These are phyloP conservation scores for Sebastes jordani DNA, from an alignment of 2,797 vertebrate genomes.

Conservation along the genomic window DNA sequence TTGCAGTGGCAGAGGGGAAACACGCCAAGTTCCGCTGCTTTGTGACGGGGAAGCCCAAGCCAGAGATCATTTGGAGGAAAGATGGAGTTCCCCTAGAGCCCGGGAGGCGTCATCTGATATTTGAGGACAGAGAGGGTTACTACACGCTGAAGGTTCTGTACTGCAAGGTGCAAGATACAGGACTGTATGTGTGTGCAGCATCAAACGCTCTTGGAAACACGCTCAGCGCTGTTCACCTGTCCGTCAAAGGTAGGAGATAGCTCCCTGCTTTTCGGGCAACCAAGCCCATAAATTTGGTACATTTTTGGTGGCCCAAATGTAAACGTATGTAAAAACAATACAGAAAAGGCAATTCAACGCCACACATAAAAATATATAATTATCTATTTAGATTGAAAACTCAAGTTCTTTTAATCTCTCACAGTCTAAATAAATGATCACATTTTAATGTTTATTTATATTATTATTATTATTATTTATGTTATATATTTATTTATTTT, in stretches of 20 bases:
- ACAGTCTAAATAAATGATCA: too few species aligned
- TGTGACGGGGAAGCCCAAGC: constrained; percentile 95
- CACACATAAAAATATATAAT: too few species aligned
- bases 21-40: constrained; percentile 97
- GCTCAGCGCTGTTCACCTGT: constrained; percentile 91
- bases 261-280: background rate
- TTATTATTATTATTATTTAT: too few species aligned
- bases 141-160: constrained; percentile 97
- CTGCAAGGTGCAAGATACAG: constrained; percentile 90
- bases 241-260: constrained; percentile 89
- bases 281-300: too few species aligned
- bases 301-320: too few species aligned
- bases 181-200: constrained; percentile 92
- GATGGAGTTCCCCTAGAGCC: constrained; percentile 85
- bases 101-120: constrained; percentile 89
- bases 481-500: too few species aligned
- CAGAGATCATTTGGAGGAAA: constrained; percentile 95
- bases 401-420: too few species aligned
- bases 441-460: too few species aligned
- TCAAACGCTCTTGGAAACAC: constrained; percentile 95
- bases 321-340: too few species aligned
- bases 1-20: constrained; percentile 92
- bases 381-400: too few species aligned
- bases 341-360: too few species aligned
- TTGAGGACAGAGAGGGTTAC: constrained; percentile 95